Percentiles rank a stretch among this genome's conserved stretches.
Conservation (phyloP, 2,797 vertebrate species). For the Podargus strigoides region DNA sequence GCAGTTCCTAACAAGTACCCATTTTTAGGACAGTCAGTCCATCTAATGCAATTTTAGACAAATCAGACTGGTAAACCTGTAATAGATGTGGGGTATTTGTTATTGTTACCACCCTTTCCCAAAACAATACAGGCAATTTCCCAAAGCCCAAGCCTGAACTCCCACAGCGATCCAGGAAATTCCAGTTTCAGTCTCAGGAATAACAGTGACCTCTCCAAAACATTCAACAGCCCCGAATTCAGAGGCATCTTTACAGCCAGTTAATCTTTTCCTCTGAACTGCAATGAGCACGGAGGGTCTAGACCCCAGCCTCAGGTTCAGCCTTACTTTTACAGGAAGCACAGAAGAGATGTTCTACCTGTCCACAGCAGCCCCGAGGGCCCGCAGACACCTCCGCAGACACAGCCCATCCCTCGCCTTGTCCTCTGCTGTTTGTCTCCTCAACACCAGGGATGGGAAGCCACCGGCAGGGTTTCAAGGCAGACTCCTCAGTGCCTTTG, state of each 20-base stretch:
- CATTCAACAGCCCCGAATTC: neutral
- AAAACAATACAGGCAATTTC: neutral
- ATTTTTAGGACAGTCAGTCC: neutral
- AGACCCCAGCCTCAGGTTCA: neutral
- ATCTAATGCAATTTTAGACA: neutral
- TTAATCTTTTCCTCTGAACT: neutral
- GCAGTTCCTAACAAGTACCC: neutral
- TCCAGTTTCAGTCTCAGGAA: neutral
- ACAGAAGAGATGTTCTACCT: neutral
- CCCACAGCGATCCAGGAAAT: neutral
- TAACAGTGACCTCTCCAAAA: neutral
- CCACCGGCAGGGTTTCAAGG: fast-evolving
- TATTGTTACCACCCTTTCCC: neutral
- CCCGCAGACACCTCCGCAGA: neutral
- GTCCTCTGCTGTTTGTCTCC: neutral
- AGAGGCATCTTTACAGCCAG: neutral
- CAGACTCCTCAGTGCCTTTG: neutral
- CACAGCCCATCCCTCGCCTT: neutral
- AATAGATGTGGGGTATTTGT: neutral
- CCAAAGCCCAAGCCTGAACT: neutral
- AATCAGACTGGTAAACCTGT: neutral
- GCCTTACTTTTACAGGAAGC: neutral
- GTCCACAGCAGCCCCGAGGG: neutral
- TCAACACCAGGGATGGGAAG: fast-evolving
- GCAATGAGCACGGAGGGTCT: neutral